A percentile compares a stretch with the other conserved stretches of the same genome.
These are phyloP conservation scores for Okapia johnstoni DNA, from an alignment of 2,113 vertebrate species.

Conservation along the genomic window DNA sequence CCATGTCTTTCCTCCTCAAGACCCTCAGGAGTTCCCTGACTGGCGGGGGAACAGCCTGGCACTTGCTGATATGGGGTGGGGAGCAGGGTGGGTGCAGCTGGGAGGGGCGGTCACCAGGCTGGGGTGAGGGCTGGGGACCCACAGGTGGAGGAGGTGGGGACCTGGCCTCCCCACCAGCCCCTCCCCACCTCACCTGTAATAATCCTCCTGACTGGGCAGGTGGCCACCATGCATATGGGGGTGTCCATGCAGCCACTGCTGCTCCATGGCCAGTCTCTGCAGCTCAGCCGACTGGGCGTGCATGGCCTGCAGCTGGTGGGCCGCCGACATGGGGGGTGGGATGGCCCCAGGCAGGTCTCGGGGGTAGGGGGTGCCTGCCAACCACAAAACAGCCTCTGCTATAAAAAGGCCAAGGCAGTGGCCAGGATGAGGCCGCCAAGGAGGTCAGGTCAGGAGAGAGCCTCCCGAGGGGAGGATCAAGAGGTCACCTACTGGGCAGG, in stretches of 20 bases:
- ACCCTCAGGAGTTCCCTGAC: neutral
- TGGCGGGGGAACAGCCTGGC: neutral
- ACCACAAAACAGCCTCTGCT: conserved; percentile 27
- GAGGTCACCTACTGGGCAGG: neutral
- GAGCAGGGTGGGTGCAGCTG: too few relatives aligned
- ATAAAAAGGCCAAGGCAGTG: neutral
- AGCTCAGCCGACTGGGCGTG: conserved; percentile 98
- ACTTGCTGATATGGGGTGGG: fast-evolving
- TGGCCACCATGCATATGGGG: conserved; percentile 98
- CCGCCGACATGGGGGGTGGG: conserved; percentile 96
- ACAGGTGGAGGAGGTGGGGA: too few relatives aligned
- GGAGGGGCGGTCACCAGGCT: too few relatives aligned
- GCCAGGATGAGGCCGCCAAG: neutral
- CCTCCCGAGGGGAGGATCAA: neutral
- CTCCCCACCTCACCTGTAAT: conserved; percentile 89
- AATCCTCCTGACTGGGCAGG: conserved; percentile 97
- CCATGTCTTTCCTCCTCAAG: neutral
- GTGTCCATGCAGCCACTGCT: conserved; percentile 97
- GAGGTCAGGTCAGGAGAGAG: neutral
- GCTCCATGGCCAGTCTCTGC: conserved; percentile 97
- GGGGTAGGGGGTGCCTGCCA: conserved; percentile 91
- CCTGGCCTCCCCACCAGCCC: fast-evolving
- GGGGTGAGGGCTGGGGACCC: neutral
- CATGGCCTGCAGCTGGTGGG: conserved; percentile 98
- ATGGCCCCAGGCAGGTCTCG: conserved; percentile 92